Conservation (phyloP, 2,888 invertebrate genomes). For the Tromatobia lineatoria region DNA sequence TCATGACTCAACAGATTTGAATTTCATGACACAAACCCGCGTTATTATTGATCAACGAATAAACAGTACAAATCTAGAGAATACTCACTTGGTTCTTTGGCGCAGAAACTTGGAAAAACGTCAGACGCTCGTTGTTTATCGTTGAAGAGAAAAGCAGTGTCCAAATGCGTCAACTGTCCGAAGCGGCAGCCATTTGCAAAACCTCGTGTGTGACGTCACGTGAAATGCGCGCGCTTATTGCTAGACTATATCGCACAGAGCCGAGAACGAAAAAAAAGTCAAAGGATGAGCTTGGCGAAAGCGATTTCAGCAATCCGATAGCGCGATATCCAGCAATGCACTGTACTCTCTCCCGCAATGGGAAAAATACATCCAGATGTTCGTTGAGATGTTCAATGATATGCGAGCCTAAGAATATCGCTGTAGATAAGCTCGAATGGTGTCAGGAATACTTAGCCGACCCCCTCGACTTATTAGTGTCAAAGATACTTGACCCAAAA, state of each 20-base stretch:
- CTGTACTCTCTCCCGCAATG: neutral
- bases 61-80: neutral
- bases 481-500: conserved; percentile 79
- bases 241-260: neutral
- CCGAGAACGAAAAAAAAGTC: neutral
- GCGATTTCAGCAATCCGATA: neutral
- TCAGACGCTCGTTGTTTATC: conserved; percentile 50
- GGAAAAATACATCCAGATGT: conserved; percentile 13
- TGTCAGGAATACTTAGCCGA: conserved; percentile 73
- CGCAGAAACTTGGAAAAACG: conserved; percentile 39
- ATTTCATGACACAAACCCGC: conserved; percentile 15
- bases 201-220: conserved; percentile 39
- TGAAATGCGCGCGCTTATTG: neutral
- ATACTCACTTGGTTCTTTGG: conserved; percentile 58
- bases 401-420: neutral
- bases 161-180: conserved; percentile 49
- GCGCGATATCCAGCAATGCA: neutral
- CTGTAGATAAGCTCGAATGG: conserved; percentile 61
- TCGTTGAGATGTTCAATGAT: conserved; percentile 26
- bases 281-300: neutral
- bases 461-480: conserved; percentile 78
- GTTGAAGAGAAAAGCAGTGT: conserved; percentile 40
- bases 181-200: conserved; percentile 64
- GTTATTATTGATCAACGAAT: neutral
- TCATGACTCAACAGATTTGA: neutral